Percentiles rank a stretch among this genome's conserved stretches.
Evolutionary conservation across 2,113 vertebrate species (phyloP).

Genomic region (Ictalurus punctatus): DNA sequence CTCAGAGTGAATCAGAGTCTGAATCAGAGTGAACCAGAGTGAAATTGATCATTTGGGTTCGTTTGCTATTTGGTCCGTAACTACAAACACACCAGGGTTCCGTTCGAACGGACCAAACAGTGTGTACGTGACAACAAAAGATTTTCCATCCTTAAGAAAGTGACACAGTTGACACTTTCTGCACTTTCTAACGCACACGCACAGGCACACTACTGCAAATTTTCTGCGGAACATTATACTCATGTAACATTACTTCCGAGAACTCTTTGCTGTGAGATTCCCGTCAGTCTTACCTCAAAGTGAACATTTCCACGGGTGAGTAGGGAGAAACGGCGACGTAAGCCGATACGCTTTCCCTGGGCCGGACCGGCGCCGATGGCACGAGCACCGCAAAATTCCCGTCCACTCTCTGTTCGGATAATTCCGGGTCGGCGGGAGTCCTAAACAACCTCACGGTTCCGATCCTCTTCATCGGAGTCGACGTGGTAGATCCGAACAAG

Average conservation of each 20-base stretch:
- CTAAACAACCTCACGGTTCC: conserved; percentile 80
- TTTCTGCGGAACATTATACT: not conserved
- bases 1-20: not conserved
- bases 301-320: conserved; percentile 86
- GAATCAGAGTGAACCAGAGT: not conserved
- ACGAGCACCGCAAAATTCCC: conserved; percentile 82
- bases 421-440: conserved; percentile 72
- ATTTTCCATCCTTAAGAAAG: not conserved
- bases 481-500: conserved; percentile 67
- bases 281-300: conserved; percentile 79
- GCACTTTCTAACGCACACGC: not conserved
- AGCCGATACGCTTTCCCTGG: conserved; percentile 83
- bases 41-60: not conserved
- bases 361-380: conserved; percentile 81
- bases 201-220: not conserved
- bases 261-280: not conserved
- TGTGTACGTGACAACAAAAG: not conserved
- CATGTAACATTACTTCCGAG: not conserved
- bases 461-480: conserved; percentile 79
- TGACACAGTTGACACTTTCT: not conserved
- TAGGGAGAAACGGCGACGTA: conserved; percentile 78
- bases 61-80: not conserved
- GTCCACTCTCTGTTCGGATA: conserved; percentile 82
- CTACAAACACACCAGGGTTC: not conserved
- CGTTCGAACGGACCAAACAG: not conserved